Percentiles rank a stretch among this genome's conserved stretches.
phyloP scores from a whole-genome alignment of 2,888 invertebrate species.

The Omphaloscelis lunosa region DNA sequence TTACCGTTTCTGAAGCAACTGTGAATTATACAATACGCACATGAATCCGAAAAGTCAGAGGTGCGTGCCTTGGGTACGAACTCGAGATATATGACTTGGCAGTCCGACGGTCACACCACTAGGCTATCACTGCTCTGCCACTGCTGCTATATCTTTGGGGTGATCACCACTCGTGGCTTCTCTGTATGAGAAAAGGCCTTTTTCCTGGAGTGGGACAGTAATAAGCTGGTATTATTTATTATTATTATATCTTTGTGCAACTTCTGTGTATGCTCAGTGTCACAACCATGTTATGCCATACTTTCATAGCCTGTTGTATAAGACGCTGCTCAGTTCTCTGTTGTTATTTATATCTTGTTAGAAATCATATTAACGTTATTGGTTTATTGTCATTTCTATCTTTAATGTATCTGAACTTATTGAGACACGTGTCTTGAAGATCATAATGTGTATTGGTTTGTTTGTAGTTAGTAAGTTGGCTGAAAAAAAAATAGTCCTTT shows the following conservation, averaged over 20 bases:
- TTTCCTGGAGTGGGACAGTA: too few species aligned
- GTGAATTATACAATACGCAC: too few species aligned
- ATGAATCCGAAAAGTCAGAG: too few species aligned
- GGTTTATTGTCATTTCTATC: slow-evolving; percentile 15
- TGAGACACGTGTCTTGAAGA: slow-evolving; percentile 42
- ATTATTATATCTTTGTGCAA: neutral
- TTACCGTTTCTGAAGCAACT: too few species aligned
- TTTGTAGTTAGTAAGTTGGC: neutral
- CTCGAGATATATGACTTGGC: too few species aligned
- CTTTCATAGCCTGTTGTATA: slow-evolving; percentile 34
- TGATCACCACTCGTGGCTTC: too few species aligned
- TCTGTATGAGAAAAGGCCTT: too few species aligned
- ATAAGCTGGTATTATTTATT: too few species aligned
- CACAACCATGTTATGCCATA: slow-evolving; percentile 8
- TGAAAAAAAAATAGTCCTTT: neutral
- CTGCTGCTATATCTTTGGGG: too few species aligned
- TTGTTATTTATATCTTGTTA: slow-evolving; percentile 36
- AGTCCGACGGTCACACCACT: too few species aligned
- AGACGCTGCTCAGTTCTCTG: slow-evolving; percentile 8
- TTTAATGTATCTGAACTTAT: slow-evolving; percentile 1
- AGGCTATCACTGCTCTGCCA: too few species aligned
- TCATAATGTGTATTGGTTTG: neutral
- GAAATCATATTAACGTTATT: slow-evolving; percentile 14
- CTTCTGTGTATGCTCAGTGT: slow-evolving; percentile 1
- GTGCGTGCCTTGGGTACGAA: too few species aligned